phyloP scores from a whole-genome alignment of 2,888 invertebrate genomes.

The Embidobia sp. region DNA sequence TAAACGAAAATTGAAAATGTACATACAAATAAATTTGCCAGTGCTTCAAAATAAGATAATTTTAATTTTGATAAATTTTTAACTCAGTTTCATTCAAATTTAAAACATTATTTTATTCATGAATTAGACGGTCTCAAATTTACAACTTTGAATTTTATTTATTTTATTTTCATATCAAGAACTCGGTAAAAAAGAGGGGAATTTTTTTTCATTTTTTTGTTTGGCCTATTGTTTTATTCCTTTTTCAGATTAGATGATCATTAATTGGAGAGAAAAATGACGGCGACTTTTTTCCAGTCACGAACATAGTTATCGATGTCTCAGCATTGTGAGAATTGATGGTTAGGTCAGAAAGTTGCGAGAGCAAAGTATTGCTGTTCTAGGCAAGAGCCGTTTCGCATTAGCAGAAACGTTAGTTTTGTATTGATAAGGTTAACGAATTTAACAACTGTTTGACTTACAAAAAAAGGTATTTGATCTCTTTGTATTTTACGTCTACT shows the following conservation, averaged over 20 bases:
- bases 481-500: too few species aligned
- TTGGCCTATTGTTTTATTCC: neutral
- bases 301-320: slow-evolving; percentile 44
- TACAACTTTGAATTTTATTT: too few species aligned
- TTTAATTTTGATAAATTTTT: too few species aligned
- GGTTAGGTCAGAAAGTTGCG: slow-evolving; percentile 38
- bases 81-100: too few species aligned
- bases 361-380: slow-evolving; percentile 34
- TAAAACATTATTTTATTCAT: too few species aligned
- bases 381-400: slow-evolving; percentile 25
- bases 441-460: neutral
- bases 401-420: slow-evolving; percentile 38
- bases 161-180: too few species aligned
- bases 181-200: too few species aligned
- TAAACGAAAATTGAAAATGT: too few species aligned
- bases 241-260: slow-evolving; percentile 23
- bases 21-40: too few species aligned
- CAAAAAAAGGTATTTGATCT: too few species aligned
- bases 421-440: slow-evolving; percentile 29
- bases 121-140: too few species aligned
- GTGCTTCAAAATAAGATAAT: too few species aligned
- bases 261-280: slow-evolving; percentile 43
- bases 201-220: neutral
- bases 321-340: slow-evolving; percentile 50
- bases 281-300: slow-evolving; percentile 35